Conservation (phyloP, 30 jellyfish, hydroid and myxozoan genomes). For the Morbakka virulenta region DNA sequence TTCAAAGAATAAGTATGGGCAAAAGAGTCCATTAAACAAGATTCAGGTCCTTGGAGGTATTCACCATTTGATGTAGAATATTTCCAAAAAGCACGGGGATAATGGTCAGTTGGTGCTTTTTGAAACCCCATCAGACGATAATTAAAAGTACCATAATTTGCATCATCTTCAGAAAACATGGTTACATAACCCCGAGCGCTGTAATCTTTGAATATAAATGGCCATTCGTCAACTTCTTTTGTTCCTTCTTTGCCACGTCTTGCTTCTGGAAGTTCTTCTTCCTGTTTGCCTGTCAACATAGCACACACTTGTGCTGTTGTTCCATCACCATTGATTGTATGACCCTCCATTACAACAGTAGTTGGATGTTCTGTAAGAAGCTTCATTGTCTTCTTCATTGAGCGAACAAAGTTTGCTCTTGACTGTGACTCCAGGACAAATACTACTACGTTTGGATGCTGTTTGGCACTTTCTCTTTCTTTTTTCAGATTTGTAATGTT, state of each 20-base stretch:
- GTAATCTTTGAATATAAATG: slow-evolving; percentile 68
- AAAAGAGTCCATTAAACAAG: slow-evolving; percentile 25
- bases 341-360: slow-evolving; percentile 56
- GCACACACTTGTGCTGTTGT: slow-evolving; percentile 74
- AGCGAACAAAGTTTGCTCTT: too few species aligned
- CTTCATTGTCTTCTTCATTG: slow-evolving; percentile 26
- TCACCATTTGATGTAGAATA: slow-evolving; percentile 6
- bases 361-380: slow-evolving; percentile 4
- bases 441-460: too few species aligned
- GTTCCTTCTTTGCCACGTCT: slow-evolving; percentile 23
- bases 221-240: slow-evolving; percentile 57
- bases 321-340: slow-evolving; percentile 68
- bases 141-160: slow-evolving; percentile 41
- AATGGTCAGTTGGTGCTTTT: slow-evolving; percentile 64
- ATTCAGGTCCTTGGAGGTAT: background rate
- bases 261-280: slow-evolving; percentile 70
- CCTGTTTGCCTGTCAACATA: slow-evolving; percentile 35
- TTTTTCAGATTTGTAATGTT: background rate
- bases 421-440: too few species aligned
- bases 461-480: background rate
- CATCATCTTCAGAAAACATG: slow-evolving; percentile 54
- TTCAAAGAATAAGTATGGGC: slow-evolving; percentile 12
- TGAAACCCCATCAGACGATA: slow-evolving; percentile 70
- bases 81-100: slow-evolving; percentile 75
- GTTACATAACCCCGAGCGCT: slow-evolving; percentile 46